phyloP scores from a whole-genome alignment of 2,113 vertebrate species.

The Gasterosteus nipponicus region DNA sequence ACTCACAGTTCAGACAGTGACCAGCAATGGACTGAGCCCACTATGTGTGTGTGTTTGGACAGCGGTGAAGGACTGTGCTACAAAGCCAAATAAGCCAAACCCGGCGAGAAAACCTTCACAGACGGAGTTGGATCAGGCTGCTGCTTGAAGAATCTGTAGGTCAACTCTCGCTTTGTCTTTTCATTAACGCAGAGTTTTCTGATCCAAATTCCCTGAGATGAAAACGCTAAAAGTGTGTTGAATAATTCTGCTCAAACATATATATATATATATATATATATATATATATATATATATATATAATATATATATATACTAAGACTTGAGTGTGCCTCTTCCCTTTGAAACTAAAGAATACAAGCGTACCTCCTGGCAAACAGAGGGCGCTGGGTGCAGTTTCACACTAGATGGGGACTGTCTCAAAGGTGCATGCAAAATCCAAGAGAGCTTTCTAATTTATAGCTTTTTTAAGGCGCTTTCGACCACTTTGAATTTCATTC shows the following conservation, averaged over 20 bases:
- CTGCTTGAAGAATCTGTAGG: slow-evolving; percentile 2
- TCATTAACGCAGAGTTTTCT: not conserved
- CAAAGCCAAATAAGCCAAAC: slow-evolving; percentile 34
- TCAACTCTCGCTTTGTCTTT: not conserved
- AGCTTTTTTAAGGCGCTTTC: not conserved
- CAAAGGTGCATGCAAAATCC: not conserved
- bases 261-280: too few species aligned
- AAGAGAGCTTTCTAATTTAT: not conserved
- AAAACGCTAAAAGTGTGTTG: too few species aligned
- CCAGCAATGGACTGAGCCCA: slow-evolving; percentile 33
- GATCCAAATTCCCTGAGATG: too few species aligned
- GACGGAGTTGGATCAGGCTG: slow-evolving; percentile 10
- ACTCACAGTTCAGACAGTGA: slow-evolving; percentile 62
- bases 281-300: too few species aligned
- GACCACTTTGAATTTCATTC: not conserved
- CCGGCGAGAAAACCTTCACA: not conserved
- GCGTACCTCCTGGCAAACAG: not conserved
- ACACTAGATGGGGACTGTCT: not conserved
- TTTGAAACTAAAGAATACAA: not conserved
- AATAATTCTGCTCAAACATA: not conserved
- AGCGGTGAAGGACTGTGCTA: slow-evolving; percentile 19
- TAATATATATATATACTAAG: too few species aligned
- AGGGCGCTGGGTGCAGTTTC: not conserved
- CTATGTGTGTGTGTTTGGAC: slow-evolving; percentile 21
- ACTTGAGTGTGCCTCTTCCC: not conserved